Evolutionary conservation across 1,140 invertebrate genomes (phyloP).

Genomic region (Mactra quadrangularis): DNA sequence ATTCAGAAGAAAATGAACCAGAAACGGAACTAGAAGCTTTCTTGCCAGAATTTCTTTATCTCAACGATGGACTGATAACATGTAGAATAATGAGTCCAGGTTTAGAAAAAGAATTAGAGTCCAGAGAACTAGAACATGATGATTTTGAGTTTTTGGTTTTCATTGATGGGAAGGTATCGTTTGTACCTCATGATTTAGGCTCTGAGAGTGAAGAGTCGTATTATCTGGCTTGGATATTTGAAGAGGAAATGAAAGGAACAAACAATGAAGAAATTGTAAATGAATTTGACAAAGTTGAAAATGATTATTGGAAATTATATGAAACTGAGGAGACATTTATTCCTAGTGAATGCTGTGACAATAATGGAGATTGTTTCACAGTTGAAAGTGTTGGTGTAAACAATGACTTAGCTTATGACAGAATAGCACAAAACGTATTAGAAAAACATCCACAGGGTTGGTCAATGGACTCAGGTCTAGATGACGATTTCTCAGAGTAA

Average conservation of each 20-base stretch:
- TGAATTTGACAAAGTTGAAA: neutral
- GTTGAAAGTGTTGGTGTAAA: no score
- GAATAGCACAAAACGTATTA: no score
- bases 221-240: constrained; percentile 11
- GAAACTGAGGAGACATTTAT: no score
- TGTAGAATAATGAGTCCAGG: constrained; percentile 12
- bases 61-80: constrained; percentile 18
- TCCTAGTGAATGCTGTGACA: no score
- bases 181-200: neutral
- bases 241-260: no score
- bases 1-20: neutral
- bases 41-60: neutral
- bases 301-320: no score
- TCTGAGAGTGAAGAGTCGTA: neutral
- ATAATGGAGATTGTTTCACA: no score
- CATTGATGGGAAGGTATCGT: constrained; percentile 7
- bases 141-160: constrained; percentile 8
- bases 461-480: no score
- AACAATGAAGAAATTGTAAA: neutral
- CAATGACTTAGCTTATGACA: no score
- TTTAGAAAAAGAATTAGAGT: neutral
- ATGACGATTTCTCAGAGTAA: no score
- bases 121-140: neutral
- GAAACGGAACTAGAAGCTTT: neutral
- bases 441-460: no score